These are phyloP conservation scores for Baronia brevicornis DNA, from an alignment of 2,888 invertebrate species.

Conservation along the genomic window DNA sequence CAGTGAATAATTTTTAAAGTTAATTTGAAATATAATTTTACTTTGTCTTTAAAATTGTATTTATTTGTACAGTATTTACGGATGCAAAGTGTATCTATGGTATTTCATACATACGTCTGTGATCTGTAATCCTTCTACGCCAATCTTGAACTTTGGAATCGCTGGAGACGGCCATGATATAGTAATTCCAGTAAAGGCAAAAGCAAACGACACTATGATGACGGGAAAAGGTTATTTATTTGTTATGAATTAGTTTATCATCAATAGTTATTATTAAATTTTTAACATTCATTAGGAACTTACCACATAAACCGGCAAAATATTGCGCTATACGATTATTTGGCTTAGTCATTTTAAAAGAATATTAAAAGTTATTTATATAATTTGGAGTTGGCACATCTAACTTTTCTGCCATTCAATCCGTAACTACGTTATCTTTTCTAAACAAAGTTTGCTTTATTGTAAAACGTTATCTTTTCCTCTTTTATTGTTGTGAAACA, in stretches of 20 bases:
- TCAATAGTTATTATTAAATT: constrained; percentile 16
- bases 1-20: background rate
- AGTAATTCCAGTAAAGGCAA: constrained; percentile 62
- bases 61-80: no score
- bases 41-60: no score
- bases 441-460: no score
- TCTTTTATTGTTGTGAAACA: no score
- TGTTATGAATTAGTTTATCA: constrained; percentile 9
- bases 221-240: constrained; percentile 4
- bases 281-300: constrained; percentile 36
- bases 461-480: no score
- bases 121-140: constrained; percentile 51
- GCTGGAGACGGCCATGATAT: constrained; percentile 75
- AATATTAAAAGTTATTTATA: no score
- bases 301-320: constrained; percentile 63
- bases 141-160: constrained; percentile 65
- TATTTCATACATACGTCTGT: constrained; percentile 47
- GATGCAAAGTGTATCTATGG: background rate
- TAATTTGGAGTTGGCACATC: no score
- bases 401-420: constrained; percentile 1
- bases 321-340: constrained; percentile 54
- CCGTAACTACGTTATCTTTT: no score
- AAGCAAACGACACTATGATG: constrained; percentile 55
- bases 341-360: constrained; percentile 26
- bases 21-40: no score